Evolutionary conservation across 1,140 invertebrate genomes (phyloP), one percentile per base, ranked within the genome.

Genomic region (Drosophila sp.): DNA sequence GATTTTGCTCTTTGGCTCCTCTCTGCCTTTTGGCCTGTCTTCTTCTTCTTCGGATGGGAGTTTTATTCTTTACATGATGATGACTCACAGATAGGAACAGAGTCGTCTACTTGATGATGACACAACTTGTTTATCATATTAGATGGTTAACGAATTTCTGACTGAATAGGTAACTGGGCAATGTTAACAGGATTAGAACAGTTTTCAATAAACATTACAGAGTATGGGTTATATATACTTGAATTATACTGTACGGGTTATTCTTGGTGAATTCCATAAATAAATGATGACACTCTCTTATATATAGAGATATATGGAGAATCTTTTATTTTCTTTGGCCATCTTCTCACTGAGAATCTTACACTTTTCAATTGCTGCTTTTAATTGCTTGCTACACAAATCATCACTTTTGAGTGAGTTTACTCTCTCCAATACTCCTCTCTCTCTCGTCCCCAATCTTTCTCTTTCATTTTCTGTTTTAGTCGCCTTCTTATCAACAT

Each of bases 401-500:
- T 2, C 21, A 21, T 21, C 4, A 21, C 4, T 21, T 36, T 36
- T 36, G 4, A 11, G 34, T 36, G 8, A n/a, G n/a, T 36, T 36
- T 38, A 13, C 7, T 29, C 27, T 29, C 27, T 29, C 25, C 25
- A 38, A 11, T 11, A 38, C 16, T 38, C 14, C 38, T 38, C 16
- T 38, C 34, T 18, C 16, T 54, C 16, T 11, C 14, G 7, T 9
- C 16, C 29, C 9, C 16, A 3, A 2, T 16, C 25, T n/a, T 9
- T 45, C 27, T 41, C 13, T 48, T 32, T 13, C 51, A 38, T 64
- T 18, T 25, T 36, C n/a, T 51, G 4, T 32, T 40, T 40, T 43
- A 27, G 6, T 41, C 21, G 43, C 21, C 11, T 36, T 46, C 56
- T 83, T 84, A 80, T 80, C 54, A 61, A 32, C 34, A 18, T 18